These are phyloP conservation scores for Netelia melanura DNA, from an alignment of 2,888 invertebrate species.

Conservation along the genomic window DNA sequence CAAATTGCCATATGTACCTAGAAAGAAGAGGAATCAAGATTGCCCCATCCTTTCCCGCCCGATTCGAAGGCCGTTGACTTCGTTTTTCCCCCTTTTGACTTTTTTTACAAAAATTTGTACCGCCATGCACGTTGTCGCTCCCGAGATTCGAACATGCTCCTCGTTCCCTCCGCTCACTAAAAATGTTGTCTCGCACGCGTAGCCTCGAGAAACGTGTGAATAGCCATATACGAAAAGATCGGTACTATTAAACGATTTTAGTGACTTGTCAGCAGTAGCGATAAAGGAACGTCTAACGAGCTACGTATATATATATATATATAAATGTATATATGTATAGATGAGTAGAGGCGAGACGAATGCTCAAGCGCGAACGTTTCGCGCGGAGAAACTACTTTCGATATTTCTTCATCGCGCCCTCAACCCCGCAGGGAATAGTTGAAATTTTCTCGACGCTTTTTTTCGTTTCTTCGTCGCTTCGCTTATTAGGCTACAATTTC, in stretches of 20 bases:
- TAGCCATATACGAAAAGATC: constrained; percentile 2
- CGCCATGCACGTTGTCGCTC: too few species aligned
- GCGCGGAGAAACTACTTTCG: constrained; percentile 69
- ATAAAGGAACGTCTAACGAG: constrained; percentile 23
- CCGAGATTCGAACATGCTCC: too few species aligned
- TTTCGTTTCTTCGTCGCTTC: constrained; percentile 15
- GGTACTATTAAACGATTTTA: constrained; percentile 28
- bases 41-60: too few species aligned
- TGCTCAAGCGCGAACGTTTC: constrained; percentile 18
- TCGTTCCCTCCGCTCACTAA: too few species aligned
- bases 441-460: constrained; percentile 25
- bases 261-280: constrained; percentile 26
- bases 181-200: too few species aligned
- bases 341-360: constrained; percentile 17
- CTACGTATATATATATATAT: background rate
- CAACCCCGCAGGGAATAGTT: constrained; percentile 19
- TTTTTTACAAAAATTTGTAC: too few species aligned
- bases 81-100: too few species aligned
- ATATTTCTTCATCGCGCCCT: constrained; percentile 71
- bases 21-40: too few species aligned
- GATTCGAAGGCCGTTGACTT: too few species aligned
- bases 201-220: too few species aligned
- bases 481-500: constrained; percentile 7
- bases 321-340: background rate
- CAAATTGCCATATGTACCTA: too few species aligned